These are phyloP conservation scores for Phyllostomus hastatus DNA, from an alignment of 2,113 vertebrate species.

Conservation along the genomic window DNA sequence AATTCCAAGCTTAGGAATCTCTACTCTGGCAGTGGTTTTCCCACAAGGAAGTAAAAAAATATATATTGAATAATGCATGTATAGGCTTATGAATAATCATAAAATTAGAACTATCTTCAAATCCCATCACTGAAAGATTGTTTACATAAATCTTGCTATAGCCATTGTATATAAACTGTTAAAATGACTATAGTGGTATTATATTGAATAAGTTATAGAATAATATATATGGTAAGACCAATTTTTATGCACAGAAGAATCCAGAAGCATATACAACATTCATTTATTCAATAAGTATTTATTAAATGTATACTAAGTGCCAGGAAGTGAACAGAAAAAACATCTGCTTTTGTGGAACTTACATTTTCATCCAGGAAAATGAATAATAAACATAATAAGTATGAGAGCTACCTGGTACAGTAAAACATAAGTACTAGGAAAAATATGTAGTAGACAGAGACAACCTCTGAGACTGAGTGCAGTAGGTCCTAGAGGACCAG, in stretches of 20 bases:
- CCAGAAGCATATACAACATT: neutral
- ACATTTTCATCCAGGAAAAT: conserved; percentile 4
- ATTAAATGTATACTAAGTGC: neutral
- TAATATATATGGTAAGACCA: neutral
- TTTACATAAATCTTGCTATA: neutral
- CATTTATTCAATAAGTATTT: conserved; percentile 5
- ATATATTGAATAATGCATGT: neutral
- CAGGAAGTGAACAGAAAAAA: neutral
- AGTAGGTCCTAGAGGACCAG: neutral
- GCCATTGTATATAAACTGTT: neutral
- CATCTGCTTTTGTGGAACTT: neutral
- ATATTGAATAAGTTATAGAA: neutral
- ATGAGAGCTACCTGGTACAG: neutral
- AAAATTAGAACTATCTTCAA: neutral
- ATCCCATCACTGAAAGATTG: neutral
- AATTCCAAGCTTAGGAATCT: neutral
- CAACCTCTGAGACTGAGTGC: neutral
- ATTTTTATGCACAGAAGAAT: neutral
- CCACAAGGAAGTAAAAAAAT: neutral
- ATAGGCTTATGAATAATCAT: neutral
- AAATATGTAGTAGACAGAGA: neutral
- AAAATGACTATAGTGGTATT: neutral
- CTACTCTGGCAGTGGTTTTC: neutral
- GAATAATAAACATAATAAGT: neutral
- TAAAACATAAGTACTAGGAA: neutral